Percentiles rank a stretch among this genome's conserved stretches.
Evolutionary conservation across 2,888 invertebrate genomes (phyloP).

Genomic region (Drosophila rellima): DNA sequence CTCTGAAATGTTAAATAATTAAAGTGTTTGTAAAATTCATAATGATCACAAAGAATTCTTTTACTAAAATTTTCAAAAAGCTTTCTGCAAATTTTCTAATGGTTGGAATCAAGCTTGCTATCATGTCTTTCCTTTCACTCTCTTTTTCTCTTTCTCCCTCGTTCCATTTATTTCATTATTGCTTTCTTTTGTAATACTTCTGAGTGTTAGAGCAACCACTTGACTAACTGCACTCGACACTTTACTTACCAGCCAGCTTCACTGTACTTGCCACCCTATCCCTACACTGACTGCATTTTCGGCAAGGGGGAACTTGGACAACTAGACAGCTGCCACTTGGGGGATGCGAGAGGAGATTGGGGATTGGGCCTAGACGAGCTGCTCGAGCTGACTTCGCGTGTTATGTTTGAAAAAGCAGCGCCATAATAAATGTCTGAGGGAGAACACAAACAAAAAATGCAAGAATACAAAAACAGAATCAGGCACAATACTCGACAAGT

Average conservation of each 20-base stretch:
- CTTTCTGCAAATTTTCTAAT: neutral
- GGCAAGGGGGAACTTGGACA: conserved; percentile 42
- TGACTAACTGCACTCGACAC: conserved; percentile 38
- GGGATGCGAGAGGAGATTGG: conserved; percentile 21
- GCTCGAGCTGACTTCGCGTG: conserved; percentile 38
- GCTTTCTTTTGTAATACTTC: neutral
- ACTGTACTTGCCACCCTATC: conserved; percentile 48
- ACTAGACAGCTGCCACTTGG: conserved; percentile 49
- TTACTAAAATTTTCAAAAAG: too few relatives aligned
- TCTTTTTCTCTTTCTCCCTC: neutral
- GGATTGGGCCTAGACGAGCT: conserved; percentile 45
- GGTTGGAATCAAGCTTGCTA: neutral
- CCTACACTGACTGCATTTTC: conserved; percentile 23
- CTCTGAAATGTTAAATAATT: too few relatives aligned
- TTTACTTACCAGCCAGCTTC: conserved; percentile 44
- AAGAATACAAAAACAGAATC: conserved; percentile 11
- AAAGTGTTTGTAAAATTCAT: too few relatives aligned
- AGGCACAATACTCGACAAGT: conserved; percentile 45
- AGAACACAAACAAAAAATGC: conserved; percentile 5
- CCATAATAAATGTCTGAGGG: conserved; percentile 51
- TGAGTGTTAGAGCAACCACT: conserved; percentile 25
- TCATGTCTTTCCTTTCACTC: neutral
- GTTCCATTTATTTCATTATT: conserved; percentile 1
- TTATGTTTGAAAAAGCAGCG: conserved; percentile 29
- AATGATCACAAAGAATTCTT: too few relatives aligned